Evolutionary conservation across 2,113 vertebrate genomes (phyloP).

Genomic region (Butorides virescens): DNA sequence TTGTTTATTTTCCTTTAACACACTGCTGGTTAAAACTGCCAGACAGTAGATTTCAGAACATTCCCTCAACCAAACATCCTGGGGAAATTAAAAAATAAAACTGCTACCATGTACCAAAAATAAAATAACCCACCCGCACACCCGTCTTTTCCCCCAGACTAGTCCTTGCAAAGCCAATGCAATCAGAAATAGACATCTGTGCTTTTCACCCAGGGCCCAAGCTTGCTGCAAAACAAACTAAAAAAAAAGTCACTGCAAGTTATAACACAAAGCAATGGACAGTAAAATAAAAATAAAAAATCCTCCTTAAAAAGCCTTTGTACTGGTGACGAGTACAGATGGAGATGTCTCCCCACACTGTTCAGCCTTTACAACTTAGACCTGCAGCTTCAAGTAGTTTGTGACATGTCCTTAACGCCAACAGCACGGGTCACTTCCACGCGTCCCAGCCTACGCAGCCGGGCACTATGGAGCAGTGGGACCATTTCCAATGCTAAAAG

Average conservation of each 20-base stretch:
- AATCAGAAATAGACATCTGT: constrained; percentile 17
- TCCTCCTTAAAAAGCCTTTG: constrained; percentile 56
- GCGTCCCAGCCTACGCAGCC: not conserved
- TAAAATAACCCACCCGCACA: constrained; percentile 36
- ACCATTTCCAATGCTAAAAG: not conserved
- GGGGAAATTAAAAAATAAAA: constrained; percentile 45
- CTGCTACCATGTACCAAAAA: constrained; percentile 37
- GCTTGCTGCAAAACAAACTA: constrained; percentile 12
- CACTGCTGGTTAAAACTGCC: constrained; percentile 54
- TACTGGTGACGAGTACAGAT: constrained; percentile 9
- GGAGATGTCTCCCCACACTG: constrained; percentile 24
- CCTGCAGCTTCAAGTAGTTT: not conserved
- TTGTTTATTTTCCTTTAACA: constrained; percentile 59
- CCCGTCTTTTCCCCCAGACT: not conserved
- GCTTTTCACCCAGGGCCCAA: constrained; percentile 41
- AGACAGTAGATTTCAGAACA: constrained; percentile 46
- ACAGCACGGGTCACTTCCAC: not conserved
- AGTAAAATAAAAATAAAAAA: constrained; percentile 14
- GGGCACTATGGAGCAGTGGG: fast-evolving
- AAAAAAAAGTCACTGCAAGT: constrained; percentile 66
- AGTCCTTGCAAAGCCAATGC: constrained; percentile 14
- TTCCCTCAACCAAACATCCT: constrained; percentile 57
- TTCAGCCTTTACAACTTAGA: constrained; percentile 15
- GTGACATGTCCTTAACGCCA: not conserved
- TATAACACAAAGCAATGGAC: constrained; percentile 72